phyloP scores from a whole-genome alignment of 2,113 vertebrate genomes.

The Probosciger aterrimus region DNA sequence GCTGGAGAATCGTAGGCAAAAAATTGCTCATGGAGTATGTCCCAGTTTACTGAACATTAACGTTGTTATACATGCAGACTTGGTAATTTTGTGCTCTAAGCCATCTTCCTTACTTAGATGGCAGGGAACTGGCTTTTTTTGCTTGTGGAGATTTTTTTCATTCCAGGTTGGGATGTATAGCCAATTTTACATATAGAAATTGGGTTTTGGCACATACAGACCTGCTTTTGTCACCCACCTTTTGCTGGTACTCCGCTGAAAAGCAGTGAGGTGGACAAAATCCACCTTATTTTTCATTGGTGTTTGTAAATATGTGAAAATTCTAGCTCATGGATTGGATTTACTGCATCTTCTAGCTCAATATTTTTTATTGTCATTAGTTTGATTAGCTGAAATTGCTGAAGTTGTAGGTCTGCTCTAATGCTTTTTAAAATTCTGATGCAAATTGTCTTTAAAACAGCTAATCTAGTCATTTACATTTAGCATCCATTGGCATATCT shows the following conservation, averaged over 20 bases:
- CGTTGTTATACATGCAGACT: neutral
- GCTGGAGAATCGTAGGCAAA: neutral
- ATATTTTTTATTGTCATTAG: neutral
- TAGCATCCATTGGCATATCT: neutral
- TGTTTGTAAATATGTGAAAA: neutral
- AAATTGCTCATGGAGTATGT: neutral
- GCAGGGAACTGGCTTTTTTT: neutral
- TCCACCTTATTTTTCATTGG: neutral
- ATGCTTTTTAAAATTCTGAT: neutral
- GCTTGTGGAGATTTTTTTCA: neutral
- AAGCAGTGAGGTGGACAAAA: neutral
- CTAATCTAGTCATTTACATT: neutral
- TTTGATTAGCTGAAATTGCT: neutral
- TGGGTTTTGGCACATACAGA: neutral
- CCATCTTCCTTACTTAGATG: neutral
- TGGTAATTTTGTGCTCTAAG: neutral
- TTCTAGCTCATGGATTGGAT: neutral
- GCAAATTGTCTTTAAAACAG: neutral
- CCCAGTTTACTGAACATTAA: neutral
- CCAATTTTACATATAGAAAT: neutral
- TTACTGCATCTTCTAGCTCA: neutral
- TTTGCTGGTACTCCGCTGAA: neutral
- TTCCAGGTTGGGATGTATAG: neutral
- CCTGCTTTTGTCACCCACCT: neutral
- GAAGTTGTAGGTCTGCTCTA: neutral